Evolutionary conservation across 2,888 invertebrate genomes (phyloP), one percentile per base, ranked within the genome.

Genomic region (Ophion ventricosus): DNA sequence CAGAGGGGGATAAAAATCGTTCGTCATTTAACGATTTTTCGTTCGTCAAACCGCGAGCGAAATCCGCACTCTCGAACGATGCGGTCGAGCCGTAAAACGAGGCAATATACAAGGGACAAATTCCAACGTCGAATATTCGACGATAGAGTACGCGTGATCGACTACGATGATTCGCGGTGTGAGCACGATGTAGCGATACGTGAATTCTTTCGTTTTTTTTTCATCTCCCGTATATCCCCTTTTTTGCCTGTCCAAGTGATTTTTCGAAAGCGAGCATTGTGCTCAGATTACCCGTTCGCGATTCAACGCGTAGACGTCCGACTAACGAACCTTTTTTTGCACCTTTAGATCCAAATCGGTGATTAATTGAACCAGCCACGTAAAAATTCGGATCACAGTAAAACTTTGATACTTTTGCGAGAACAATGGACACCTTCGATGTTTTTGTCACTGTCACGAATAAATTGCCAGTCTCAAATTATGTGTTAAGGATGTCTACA

Each of bases 211-310:
- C n/a, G 23, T 73, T 43, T 29, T 35, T 43, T 20, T 35, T 1
- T 23, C 25, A 2, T 77, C 64, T 59, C 26, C 43, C 40, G 0
- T 20, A 20, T 23, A 75, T 14, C 49, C 25, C 73, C 80, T 76
- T 83, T 83, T 72, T 35, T 49, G 43, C 40, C 57, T 74, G 35
- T 61, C 35, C 63, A 78, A 69, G 81, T 49, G 63, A 74, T 74
- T 81, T 84, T 70, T 43, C 73, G 23, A 63, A 81, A 75, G 43
- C 59, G 20, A 35, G 40, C 14, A 69, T 77, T 35, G 20, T 67
- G 77, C 40, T 57, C 74, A 69, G 63, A 69, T 70, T 40, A 59
- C 40, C 11, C n/a, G 14, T 61, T 49, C 54, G n/a, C 43, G 43
- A 67, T 76, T 76, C 29, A n/a, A 67, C 49, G 49, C 63, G 54